Conservation (phyloP, 2,888 invertebrate species). For the Epinotia bilunana region DNA sequence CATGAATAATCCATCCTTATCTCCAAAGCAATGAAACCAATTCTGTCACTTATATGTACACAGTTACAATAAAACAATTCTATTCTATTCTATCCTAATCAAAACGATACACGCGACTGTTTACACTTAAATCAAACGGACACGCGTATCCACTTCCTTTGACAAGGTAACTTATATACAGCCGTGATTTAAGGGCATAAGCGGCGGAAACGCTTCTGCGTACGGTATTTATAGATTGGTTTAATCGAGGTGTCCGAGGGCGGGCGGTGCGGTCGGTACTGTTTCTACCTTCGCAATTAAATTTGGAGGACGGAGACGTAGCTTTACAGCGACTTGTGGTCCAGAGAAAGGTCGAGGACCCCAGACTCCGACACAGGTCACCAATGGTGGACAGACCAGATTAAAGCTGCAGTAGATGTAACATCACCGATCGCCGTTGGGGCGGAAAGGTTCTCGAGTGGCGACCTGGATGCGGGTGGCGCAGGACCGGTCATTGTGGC, state of each 20-base stretch:
- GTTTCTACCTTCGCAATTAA: neutral
- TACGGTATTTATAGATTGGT: constrained; percentile 65
- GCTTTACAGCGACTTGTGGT: no score
- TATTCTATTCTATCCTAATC: neutral
- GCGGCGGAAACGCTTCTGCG: constrained; percentile 50
- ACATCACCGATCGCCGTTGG: no score
- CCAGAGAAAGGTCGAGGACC: no score
- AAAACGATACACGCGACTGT: neutral
- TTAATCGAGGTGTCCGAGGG: constrained; percentile 76
- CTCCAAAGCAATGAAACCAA: no score
- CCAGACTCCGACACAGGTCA: neutral
- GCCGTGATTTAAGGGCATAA: constrained; percentile 37
- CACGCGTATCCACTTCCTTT: constrained; percentile 17
- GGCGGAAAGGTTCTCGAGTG: no score
- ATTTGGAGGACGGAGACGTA: neutral
- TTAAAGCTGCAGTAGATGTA: no score
- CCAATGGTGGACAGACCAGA: neutral
- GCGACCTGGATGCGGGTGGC: no score
- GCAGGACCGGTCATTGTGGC: no score
- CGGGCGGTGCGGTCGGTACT: constrained; percentile 29
- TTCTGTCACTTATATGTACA: no score
- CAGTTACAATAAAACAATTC: no score
- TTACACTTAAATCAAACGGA: constrained; percentile 6
- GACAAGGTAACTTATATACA: constrained; percentile 28
- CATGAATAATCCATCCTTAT: neutral